Conservation (phyloP, 2,113 vertebrate species). For the Pseudonaja textilis region DNA sequence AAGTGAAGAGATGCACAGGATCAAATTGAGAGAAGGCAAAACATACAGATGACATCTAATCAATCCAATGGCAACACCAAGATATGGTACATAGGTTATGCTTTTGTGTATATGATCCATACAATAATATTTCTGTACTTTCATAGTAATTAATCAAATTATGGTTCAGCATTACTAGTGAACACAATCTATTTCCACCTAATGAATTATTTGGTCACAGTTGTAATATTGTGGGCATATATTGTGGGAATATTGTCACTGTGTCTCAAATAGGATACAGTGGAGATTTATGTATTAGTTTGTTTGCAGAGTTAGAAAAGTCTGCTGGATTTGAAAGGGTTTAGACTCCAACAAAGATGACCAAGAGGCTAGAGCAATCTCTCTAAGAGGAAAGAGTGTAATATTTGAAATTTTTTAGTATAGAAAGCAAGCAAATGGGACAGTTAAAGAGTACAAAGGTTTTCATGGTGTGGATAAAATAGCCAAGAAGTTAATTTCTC, state of each 20-base stretch:
- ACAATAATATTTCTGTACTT: not conserved
- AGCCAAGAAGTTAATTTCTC: not conserved
- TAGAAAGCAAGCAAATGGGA: not conserved
- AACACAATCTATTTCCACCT: not conserved
- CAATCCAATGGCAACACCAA: not conserved
- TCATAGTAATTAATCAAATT: not conserved
- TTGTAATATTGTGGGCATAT: not conserved
- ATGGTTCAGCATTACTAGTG: not conserved
- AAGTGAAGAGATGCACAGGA: not conserved
- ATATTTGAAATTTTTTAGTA: not conserved
- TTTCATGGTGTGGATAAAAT: not conserved
- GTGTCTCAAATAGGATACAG: not conserved
- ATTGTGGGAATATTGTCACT: not conserved
- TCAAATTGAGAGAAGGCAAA: not conserved
- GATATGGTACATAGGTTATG: not conserved
- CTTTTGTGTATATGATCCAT: not conserved
- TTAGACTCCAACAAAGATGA: not conserved
- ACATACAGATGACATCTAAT: not conserved
- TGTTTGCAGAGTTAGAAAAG: not conserved
- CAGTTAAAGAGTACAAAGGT: not conserved
- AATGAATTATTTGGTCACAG: not conserved
- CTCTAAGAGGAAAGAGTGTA: not conserved
- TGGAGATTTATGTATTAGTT: not conserved
- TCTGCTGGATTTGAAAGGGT: not conserved
- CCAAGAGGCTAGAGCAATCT: not conserved